Base-by-base conservation (phyloP, 2,797 vertebrate genomes). In the Cyclura pinguis region DNA sequence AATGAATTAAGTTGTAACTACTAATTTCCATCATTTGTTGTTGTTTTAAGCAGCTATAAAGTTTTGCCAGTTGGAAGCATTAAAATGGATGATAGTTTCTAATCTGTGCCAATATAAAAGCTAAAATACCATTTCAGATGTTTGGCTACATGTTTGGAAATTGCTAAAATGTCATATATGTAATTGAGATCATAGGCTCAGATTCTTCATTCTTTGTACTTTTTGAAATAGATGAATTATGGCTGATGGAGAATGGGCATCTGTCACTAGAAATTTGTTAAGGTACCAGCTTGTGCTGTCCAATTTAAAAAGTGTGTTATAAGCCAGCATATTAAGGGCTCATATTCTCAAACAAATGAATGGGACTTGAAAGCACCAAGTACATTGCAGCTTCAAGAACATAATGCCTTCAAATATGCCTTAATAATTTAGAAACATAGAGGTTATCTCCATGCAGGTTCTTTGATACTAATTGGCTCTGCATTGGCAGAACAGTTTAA, bases 401-500 rank as follows among this genome's bases (percentile, higher is more conserved):
- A 18, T 57, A 72, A 42, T 80, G 5, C 52, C 72, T 88, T 80
- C 77, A 50, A 80, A 88, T 50, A 52, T 55, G 52, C 27, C 47
- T 69, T 69, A 88, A 88, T 88, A 88, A 88, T 80, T 50, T 72
- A 80, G n/a, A 80, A 35, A 14, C 76, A 52, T 35, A 24, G 59
- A 88, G 47, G 62, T 52, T 24, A 7, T 80, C 20, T 69, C 77
- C 32, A 69, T 80, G 13, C 32, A 69, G 16, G 62, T 69, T 12
- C 77, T 88, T 67, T 80, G 86, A 80, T 80, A 88, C 69, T 67
- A 88, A 80, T 88, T 88, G 62, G 77, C 62, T 69, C 52, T 80
- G 59, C 62, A 67, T 20, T 80, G 59, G 76, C 86, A 87, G 42
- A 64, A 87, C 32, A 80, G 76, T 52, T 87, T 87, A 87, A 67